Evolutionary conservation across 1,140 invertebrate genomes (phyloP).

Genomic region (Caenorhabditis inopinata): DNA sequence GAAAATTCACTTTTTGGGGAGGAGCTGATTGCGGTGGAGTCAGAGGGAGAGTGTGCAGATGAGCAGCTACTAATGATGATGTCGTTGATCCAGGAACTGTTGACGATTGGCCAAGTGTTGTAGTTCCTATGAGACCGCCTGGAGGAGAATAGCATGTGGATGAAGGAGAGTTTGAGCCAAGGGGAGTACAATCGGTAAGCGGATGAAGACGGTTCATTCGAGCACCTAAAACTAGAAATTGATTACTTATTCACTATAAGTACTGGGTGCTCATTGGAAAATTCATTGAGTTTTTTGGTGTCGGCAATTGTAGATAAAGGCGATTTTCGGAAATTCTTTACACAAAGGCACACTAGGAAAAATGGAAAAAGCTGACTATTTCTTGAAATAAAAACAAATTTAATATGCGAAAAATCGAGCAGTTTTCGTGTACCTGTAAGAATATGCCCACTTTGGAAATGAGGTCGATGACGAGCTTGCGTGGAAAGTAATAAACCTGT

Average conservation of each 20-base stretch:
- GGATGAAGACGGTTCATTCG: conserved; percentile 26
- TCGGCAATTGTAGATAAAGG: too few relatives aligned
- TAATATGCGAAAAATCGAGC: too few relatives aligned
- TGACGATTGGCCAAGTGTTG: conserved; percentile 21
- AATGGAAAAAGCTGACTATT: too few relatives aligned
- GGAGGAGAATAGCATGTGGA: conserved; percentile 25
- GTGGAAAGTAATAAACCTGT: neutral
- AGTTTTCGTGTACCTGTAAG: neutral
- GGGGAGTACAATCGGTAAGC: conserved; percentile 7
- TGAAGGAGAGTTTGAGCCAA: conserved; percentile 36
- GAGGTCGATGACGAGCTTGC: neutral
- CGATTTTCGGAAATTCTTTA: too few relatives aligned
- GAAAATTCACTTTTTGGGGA: conserved; percentile 51
- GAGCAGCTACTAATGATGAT: conserved; percentile 14
- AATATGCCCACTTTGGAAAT: conserved; percentile 19
- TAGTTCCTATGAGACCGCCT: conserved; percentile 39
- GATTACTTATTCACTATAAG: too few relatives aligned
- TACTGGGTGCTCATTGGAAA: too few relatives aligned
- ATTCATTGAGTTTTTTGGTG: too few relatives aligned
- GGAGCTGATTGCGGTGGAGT: conserved; percentile 63
- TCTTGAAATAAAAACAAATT: too few relatives aligned
- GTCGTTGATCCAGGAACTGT: conserved; percentile 33
- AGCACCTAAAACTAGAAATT: conserved; percentile 4
- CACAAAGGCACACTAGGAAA: too few relatives aligned
- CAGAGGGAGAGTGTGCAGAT: conserved; percentile 40